Evolutionary conservation across 1,140 invertebrate species (phyloP), one percentile per base, ranked within the genome.

Genomic region (Lordiphosa collinella): DNA sequence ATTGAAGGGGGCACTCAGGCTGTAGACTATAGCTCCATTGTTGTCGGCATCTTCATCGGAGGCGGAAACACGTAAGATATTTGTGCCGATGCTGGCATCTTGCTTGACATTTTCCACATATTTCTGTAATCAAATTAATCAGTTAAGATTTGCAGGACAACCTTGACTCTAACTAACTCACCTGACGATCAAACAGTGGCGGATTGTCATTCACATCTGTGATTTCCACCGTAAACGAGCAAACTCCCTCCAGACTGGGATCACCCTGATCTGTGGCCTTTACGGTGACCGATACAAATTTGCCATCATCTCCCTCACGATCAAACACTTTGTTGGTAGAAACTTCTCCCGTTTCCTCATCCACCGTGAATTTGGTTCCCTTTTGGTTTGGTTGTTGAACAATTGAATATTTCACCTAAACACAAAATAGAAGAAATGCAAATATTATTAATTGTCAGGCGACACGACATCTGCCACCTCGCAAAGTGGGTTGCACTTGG

Each of bases 211-310:
- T 98, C 1, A 97, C 95, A 89, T 98, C 97, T 1, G 96, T 97
- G 29, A 98, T 98, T 91, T 98, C 97, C 31, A 98, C 97, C 4
- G 96, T 98, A 84, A 98, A 98, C 0, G 96, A 97, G 86, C 97
- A 98, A 56, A 98, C 96, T 31, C 97, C 96, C 90, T 98, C 97
- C 50, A 98, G 88, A 3, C 95, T 96, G 8, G 97, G 96, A 89
- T 97, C 96, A n/a, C 97, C 97, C 88, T 97, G 95, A 92, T 98
- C 97, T 0, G 96, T 97, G 4, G 97, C 97, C 90, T 98, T 98
- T 0, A 98, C 95, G 0, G 97, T 98, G 0, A 98, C 96, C 0
- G 96, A 98, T 1, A 98, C 97, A 88, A 97, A 98, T 89, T 98
- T 97, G 3, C 97, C 97, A 89, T 98, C 96, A 74, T 98, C 96